Conservation (phyloP, 2,113 vertebrate species). For the Sebastes schlegelii region DNA sequence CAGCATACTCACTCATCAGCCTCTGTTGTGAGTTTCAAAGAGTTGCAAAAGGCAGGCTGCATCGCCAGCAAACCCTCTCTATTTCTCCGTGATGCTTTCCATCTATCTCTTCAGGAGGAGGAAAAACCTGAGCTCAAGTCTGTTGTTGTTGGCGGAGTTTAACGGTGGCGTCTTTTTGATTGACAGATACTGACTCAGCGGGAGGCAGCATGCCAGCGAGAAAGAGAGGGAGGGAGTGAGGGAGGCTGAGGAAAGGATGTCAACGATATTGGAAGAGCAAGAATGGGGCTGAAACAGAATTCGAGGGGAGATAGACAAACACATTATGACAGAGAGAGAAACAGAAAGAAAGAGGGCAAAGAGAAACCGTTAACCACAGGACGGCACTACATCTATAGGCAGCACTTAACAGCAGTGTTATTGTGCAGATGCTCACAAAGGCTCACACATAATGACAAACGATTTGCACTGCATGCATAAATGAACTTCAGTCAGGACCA, state of each 20-base stretch:
- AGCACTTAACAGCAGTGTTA: conserved; percentile 8
- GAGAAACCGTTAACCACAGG: conserved; percentile 3
- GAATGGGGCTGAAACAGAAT: conserved; percentile 28
- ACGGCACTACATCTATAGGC: conserved; percentile 9
- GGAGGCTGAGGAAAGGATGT: conserved; percentile 38
- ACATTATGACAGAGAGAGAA: conserved; percentile 30
- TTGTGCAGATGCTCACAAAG: conserved; percentile 10
- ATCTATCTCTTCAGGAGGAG: conserved; percentile 35
- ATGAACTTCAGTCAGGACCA: no score
- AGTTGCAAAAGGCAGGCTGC: conserved; percentile 22
- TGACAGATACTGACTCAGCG: conserved; percentile 63
- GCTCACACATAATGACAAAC: conserved; percentile 1
- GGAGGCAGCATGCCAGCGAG: conserved; percentile 48
- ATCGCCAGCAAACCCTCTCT: conserved; percentile 28
- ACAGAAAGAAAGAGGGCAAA: not conserved
- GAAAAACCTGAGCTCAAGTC: conserved; percentile 36
- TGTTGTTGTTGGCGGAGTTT: conserved; percentile 54
- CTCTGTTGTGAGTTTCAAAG: conserved; percentile 31
- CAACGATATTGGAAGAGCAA: conserved; percentile 46
- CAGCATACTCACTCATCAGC: not conserved
- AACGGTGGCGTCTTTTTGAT: conserved; percentile 58
- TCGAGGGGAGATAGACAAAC: conserved; percentile 19
- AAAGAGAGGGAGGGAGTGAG: not conserved
- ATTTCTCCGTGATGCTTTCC: conserved; percentile 3
- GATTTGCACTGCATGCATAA: not conserved